Base-by-base conservation (phyloP, 2,113 vertebrate species). In the Ceyx margarethae region DNA sequence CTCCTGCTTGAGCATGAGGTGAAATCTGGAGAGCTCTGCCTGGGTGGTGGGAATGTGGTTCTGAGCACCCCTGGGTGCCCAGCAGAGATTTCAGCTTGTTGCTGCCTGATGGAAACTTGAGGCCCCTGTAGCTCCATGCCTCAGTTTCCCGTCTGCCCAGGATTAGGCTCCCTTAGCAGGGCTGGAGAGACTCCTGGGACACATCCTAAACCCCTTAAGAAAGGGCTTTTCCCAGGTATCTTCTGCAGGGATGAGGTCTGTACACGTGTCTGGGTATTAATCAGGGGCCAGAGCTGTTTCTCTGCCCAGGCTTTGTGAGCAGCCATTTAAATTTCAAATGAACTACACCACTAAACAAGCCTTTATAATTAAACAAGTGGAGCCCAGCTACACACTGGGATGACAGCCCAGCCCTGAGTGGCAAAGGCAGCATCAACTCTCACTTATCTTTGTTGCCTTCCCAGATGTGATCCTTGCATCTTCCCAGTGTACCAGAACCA, bases 11-110 rank as follows among this genome's bases (percentile, higher is more conserved):
- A 25, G 33, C 25, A 5, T 5, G 45, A 29, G 64, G 50, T 0
- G 5, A 33, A 71, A 64, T 33, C 51, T 40, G 33, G 43, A 57
- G 40, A 65, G 17, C 29, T 65, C 45, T 26, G 3, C 45, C 22
- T 0, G 3, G 22, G 25, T 1, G 2, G 11, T 28, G 69, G 51
- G 65, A 29, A 67, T 1, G 4, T 0, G 9, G 35, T 1, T 1
- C 20, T 61, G 64, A n/a, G 46, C 79, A 40, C 42, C 51, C 15
- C 5, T 14, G 58, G 7, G 31, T 35, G 35, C 45, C 13, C 1
- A 6, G n/a, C 35, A 11, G 0, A 1, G 35, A 7, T 15, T 15
- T 35, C 11, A 7, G 10, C 58, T 61, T 12, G 1, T 35, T 54
- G 45, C 61, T 65, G 26, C 29, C 66, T 28, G 8, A 14, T 65